Conservation (phyloP, 2,113 vertebrate genomes). For the Xiphorhynchus elegans region DNA sequence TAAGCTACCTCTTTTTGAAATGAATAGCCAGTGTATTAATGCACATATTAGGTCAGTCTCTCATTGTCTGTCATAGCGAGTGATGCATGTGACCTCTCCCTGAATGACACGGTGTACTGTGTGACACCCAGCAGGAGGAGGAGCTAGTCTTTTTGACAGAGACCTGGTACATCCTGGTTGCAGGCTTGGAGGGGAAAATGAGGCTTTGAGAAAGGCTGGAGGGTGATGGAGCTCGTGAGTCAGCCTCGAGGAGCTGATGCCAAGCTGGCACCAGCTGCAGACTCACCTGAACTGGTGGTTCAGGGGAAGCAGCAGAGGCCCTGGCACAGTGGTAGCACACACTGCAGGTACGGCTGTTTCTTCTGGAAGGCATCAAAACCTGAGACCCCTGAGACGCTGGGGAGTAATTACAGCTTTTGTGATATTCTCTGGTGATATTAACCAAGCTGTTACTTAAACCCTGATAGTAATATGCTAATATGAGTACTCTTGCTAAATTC, state of each 20-base stretch:
- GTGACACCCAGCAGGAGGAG: not conserved
- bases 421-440: not conserved
- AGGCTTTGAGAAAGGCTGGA: not conserved
- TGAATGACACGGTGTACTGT: not conserved
- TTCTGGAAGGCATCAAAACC: not conserved
- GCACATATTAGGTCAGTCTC: not conserved
- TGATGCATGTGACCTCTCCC: not conserved
- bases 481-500: not conserved
- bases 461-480: not conserved
- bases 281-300: accelerated
- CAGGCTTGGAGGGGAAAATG: not conserved
- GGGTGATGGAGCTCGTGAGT: accelerated
- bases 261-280: accelerated
- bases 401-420: not conserved
- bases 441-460: not conserved
- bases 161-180: not conserved
- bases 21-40: not conserved
- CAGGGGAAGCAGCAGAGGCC: not conserved
- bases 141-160: not conserved
- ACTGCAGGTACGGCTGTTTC: not conserved
- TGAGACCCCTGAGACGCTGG: not conserved
- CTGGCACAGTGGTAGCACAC: accelerated
- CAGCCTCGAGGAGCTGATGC: not conserved
- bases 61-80: not conserved
- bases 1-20: not conserved